Conservation (phyloP, 1,140 invertebrate species). For the Bombus waltoni region DNA sequence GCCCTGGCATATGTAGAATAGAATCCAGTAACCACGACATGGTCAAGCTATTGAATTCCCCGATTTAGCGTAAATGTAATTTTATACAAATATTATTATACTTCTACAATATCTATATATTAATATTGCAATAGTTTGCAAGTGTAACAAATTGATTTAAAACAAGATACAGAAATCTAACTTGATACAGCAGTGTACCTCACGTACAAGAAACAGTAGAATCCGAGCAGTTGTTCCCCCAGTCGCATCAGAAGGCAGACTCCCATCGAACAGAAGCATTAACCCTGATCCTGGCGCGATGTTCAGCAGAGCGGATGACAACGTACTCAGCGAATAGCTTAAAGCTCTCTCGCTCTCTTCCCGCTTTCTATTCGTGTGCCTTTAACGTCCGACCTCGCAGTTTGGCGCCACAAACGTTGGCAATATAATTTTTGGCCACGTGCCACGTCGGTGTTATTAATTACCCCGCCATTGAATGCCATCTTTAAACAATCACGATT, state of each 20-base stretch:
- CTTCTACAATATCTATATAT: too few species aligned
- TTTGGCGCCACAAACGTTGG: conserved; percentile 25
- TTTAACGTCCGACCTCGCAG: conserved; percentile 35
- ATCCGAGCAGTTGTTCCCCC: conserved; percentile 53
- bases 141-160: too few species aligned
- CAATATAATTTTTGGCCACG: conserved; percentile 62
- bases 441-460: conserved; percentile 73
- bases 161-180: neutral
- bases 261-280: conserved; percentile 82
- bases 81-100: neutral
- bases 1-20: neutral
- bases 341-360: conserved; percentile 68
- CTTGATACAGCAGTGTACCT: conserved; percentile 2
- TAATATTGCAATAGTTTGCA: too few species aligned
- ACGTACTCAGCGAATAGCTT: conserved; percentile 80
- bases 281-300: conserved; percentile 82
- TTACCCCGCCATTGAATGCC: conserved; percentile 60
- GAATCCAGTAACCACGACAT: neutral
- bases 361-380: conserved; percentile 62
- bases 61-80: neutral
- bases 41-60: neutral
- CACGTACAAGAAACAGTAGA: conserved; percentile 34
- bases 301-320: conserved; percentile 82
- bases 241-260: conserved; percentile 68
- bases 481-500: conserved; percentile 48